These are phyloP conservation scores for Sitta carolinensis DNA, from an alignment of 2,797 vertebrate species.

Conservation along the genomic window DNA sequence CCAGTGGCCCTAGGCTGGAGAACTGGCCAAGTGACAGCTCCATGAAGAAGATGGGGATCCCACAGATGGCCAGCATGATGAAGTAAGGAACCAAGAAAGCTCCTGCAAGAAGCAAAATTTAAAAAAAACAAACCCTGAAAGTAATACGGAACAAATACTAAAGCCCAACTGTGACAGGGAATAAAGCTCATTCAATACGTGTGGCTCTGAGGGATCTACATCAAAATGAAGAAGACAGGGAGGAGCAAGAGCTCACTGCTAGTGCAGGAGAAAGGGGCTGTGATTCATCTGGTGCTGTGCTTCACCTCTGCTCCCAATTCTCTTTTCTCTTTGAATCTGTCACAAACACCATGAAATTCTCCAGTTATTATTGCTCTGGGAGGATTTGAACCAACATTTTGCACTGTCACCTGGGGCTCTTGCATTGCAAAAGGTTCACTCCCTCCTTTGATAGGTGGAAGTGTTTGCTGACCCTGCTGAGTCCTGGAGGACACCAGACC, in stretches of 20 bases:
- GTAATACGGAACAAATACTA: neutral
- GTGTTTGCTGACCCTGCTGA: neutral
- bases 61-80: constrained; percentile 82
- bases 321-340: neutral
- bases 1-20: constrained; percentile 80
- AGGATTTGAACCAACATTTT: neutral
- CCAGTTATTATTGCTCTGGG: neutral
- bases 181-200: neutral
- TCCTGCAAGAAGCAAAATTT: constrained; percentile 51
- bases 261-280: neutral
- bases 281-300: neutral
- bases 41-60: constrained; percentile 84
- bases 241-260: neutral
- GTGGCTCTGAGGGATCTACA: neutral
- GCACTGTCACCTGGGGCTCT: fast-evolving
- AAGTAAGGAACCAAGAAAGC: constrained; percentile 83
- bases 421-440: neutral
- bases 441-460: neutral
- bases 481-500: neutral
- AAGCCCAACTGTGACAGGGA: neutral
- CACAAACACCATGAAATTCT: neutral
- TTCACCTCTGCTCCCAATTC: neutral
- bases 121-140: neutral
- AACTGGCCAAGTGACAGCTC: constrained; percentile 84
- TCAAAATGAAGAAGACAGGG: neutral